Percentiles rank a stretch among this genome's conserved stretches.
phyloP scores from a whole-genome alignment of 2,113 vertebrate species.

The Amblyopsis rosae region DNA sequence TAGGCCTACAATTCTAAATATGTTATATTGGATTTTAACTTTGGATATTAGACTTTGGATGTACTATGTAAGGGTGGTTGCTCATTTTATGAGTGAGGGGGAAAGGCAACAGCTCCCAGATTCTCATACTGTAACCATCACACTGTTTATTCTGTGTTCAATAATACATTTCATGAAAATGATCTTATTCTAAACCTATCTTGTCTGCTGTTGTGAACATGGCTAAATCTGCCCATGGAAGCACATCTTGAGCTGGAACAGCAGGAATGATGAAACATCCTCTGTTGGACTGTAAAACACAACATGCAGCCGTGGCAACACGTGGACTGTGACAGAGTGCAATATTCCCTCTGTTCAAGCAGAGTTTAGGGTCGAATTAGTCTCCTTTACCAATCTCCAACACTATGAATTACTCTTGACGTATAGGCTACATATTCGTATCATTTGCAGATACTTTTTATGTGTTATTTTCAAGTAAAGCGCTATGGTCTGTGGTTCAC shows the following conservation, averaged over 20 bases:
- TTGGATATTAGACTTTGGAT: too few relatives aligned
- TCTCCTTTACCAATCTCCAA: slow-evolving; percentile 47
- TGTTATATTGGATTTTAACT: too few relatives aligned
- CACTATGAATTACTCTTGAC: slow-evolving; percentile 51
- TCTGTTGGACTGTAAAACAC: slow-evolving; percentile 14
- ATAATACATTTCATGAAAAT: too few relatives aligned
- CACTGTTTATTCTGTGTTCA: too few relatives aligned
- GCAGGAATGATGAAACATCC: slow-evolving; percentile 29
- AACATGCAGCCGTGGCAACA: slow-evolving; percentile 5
- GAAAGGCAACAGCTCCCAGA: too few relatives aligned
- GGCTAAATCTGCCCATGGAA: too few relatives aligned
- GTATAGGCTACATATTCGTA: background rate
- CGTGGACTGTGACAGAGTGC: slow-evolving; percentile 28
- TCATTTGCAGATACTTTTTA: slow-evolving; percentile 33
- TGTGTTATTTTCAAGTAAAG: background rate
- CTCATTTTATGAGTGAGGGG: too few relatives aligned
- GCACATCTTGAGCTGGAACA: background rate
- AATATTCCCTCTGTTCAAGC: slow-evolving; percentile 10
- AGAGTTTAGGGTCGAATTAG: slow-evolving; percentile 14
- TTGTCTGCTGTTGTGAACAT: too few relatives aligned
- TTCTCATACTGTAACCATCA: too few relatives aligned
- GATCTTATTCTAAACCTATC: too few relatives aligned
- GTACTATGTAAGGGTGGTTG: too few relatives aligned
- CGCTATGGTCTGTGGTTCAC: background rate
- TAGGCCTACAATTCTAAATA: too few relatives aligned